phyloP scores from a whole-genome alignment of 2,113 vertebrate species.

The Ailurus styani region DNA sequence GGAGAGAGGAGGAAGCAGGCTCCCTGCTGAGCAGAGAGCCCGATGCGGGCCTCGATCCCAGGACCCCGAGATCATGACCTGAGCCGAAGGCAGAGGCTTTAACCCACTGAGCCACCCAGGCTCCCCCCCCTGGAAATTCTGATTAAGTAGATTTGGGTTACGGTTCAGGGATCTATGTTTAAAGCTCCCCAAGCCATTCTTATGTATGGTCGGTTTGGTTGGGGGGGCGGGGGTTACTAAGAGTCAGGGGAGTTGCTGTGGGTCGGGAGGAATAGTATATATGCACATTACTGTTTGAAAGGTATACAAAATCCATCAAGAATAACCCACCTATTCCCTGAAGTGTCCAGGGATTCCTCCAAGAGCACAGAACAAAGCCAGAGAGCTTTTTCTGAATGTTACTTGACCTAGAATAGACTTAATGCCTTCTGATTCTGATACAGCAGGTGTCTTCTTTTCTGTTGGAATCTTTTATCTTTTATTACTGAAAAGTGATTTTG shows the following conservation, averaged over 20 bases:
- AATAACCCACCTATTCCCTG: not conserved
- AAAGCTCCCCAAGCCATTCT: not conserved
- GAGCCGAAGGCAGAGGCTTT: too few species aligned
- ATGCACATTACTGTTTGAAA: not conserved
- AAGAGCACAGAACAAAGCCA: not conserved
- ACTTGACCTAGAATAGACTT: slow-evolving; percentile 1
- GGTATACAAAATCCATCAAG: not conserved
- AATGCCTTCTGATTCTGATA: not conserved
- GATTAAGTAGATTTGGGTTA: not conserved
- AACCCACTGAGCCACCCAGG: too few species aligned
- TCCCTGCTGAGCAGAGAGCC: too few species aligned
- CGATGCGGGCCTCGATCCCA: too few species aligned
- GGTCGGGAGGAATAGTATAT: not conserved
- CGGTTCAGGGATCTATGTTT: not conserved
- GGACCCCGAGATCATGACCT: too few species aligned
- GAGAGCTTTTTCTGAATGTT: not conserved
- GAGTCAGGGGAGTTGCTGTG: not conserved
- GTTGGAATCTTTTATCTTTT: slow-evolving; percentile 49
- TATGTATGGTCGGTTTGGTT: not conserved
- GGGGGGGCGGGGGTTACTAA: not conserved
- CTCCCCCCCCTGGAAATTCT: not conserved
- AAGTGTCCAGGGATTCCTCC: not conserved
- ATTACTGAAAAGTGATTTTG: slow-evolving; percentile 47
- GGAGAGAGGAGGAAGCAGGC: too few species aligned
- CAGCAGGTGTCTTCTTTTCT: slow-evolving; percentile 48